Base-by-base conservation (phyloP, 2,888 invertebrate species). In the Ypsolopha sequella region DNA sequence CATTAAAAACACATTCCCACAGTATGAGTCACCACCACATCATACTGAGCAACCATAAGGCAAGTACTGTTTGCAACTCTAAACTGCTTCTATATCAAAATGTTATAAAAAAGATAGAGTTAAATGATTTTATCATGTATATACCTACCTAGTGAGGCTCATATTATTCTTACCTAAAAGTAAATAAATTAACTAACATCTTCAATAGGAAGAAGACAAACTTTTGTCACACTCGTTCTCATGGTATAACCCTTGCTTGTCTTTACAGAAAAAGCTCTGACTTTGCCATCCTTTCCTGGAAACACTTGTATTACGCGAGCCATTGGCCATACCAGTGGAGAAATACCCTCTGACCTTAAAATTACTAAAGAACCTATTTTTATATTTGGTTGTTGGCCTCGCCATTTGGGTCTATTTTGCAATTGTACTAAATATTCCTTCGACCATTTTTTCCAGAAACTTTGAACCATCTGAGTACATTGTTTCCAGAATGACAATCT, bases 321-420 rank as follows among this genome's bases (percentile, higher is more conserved):
- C 53, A 55, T 53, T 13, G 52, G 55, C 55, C 55, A 55, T 6
- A 13, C 14, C 24, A 56, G 46, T 0, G 54, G 53, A 2, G 53
- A 41, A 48, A 48, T 11, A 43, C 50, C 51, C 6, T 41, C 43
- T 7, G 54, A 48, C 38, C 36, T 52, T 10, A 56, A 7, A n/a
- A 56, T n/a, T 1, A 56, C 56, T 14, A 55, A 36, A 2, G n/a
- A 36, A 41, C 56, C 54, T 50, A 48, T 41, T 8, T 38, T 51
- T 13, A 56, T 9, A 50, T 56, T 56, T 41, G 52, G 53, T 7
- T 45, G 10, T 36, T 24, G 13, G 9, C 41, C 9, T 7, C 36
- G 35, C 54, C 56, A 56, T 36, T 56, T 56, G 34, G 48, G 43
- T 13, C 54, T 34, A 14, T 36, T 41, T 49, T 55, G 55, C 14